A percentile compares a stretch with the other conserved stretches of the same genome.
phyloP scores from a whole-genome alignment of 37 sponge, comb jelly and placozoan genomes.

The Beroe forskalii region DNA sequence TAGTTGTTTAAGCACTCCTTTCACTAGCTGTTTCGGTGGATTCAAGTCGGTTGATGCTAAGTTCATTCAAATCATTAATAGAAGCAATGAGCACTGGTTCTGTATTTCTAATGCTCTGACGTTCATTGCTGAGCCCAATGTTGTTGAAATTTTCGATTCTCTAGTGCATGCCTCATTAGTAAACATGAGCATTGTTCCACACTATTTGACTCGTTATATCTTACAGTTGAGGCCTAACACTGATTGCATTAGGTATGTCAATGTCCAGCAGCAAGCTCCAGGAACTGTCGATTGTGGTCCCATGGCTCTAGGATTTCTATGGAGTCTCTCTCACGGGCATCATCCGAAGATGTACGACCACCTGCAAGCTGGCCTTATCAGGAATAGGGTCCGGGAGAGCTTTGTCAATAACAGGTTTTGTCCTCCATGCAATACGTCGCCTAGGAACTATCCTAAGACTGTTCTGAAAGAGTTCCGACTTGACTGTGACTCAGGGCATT shows the following conservation, averaged over 20 bases:
- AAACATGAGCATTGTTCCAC: background rate
- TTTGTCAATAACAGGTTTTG: background rate
- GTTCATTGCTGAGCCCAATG: background rate
- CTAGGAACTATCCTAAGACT: too few species aligned
- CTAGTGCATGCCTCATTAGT: background rate
- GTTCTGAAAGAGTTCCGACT: too few species aligned
- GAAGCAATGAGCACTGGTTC: background rate
- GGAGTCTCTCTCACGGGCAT: too few species aligned
- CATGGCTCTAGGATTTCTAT: background rate
- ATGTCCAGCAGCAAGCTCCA: background rate
- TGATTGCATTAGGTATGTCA: background rate
- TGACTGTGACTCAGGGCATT: too few species aligned
- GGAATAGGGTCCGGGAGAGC: background rate
- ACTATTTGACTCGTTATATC: background rate
- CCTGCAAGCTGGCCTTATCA: background rate
- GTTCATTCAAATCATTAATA: conserved; percentile 15
- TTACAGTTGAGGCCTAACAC: background rate
- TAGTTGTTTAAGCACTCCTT: background rate
- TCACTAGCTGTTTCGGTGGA: background rate
- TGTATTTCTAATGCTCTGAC: background rate
- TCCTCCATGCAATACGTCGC: too few species aligned
- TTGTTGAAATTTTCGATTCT: background rate
- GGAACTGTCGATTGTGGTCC: background rate
- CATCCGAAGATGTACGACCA: background rate
- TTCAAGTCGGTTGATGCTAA: background rate